Evolutionary conservation across 2,797 vertebrate genomes (phyloP).

Genomic region (Micrastur ruficollis): DNA sequence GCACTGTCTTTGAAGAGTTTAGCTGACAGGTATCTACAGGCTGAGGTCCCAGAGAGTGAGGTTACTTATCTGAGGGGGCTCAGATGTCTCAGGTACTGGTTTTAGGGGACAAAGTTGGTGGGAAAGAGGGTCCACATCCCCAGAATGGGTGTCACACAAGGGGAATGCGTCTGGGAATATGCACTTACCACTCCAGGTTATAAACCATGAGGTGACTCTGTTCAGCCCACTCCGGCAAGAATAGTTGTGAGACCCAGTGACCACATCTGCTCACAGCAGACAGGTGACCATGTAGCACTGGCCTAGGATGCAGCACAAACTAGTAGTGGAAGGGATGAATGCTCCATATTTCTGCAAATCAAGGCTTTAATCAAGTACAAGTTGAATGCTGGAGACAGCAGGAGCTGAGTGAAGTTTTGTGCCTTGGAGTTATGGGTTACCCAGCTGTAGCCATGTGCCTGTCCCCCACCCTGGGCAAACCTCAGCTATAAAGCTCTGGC

Average conservation of each 20-base stretch:
- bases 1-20: background rate
- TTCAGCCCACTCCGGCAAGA: background rate
- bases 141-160: background rate
- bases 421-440: background rate
- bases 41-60: background rate
- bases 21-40: background rate
- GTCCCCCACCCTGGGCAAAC: background rate
- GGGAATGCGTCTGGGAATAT: background rate
- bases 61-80: background rate
- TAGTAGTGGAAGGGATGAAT: background rate
- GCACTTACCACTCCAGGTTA: background rate
- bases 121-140: background rate
- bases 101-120: background rate
- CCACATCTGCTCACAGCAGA: background rate
- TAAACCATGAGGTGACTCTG: background rate
- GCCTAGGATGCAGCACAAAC: background rate
- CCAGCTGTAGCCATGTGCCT: background rate
- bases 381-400: background rate
- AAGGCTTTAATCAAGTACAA: background rate
- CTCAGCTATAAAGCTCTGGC: background rate
- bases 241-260: background rate
- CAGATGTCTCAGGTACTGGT: background rate
- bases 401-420: background rate
- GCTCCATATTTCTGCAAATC: background rate
- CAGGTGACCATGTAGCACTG: background rate